Base-by-base conservation (phyloP, 2,888 invertebrate species). In the Yponomeuta malinellus region DNA sequence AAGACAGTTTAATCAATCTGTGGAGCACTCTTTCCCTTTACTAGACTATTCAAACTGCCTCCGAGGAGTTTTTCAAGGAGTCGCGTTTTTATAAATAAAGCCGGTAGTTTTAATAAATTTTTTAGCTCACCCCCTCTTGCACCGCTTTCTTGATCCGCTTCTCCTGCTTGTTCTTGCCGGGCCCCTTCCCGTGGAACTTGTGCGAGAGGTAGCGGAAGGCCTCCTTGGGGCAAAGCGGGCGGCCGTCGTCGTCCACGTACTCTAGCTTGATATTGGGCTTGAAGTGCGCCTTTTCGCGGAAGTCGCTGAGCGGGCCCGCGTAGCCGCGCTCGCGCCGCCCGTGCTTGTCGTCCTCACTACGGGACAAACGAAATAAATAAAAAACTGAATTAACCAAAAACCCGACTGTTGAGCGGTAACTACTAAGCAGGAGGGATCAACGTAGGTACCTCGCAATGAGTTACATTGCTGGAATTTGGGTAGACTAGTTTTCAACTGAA, bases 181-280 rank as follows among this genome's bases (percentile, higher is more conserved):
- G 98, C 2, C 98, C 98, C 92, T 99, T 99, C 71, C 99, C 99
- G 91, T 99, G 99, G 93, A 99, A 99, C 91, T 99, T 98, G 88
- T 99, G 99, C 37, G 98, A 98, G 71, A 99, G 93, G 92, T 98
- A 97, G 76, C 97, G 94, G 91, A 99, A 99, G 69, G 99, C 99
- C 93, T 99, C 99, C 89, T 99, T 99, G 72, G 97, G 95, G 79
- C 96, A 96, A 73, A 99, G 94, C 77, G 97, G 94, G 71, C 97
- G 96, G 0, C 99, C 99, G 81, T 97, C 97, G 83, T 99, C 98
- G 89, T 99, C 99, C 75, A 98, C 97, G 86, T 99, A 99, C 84
- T 99, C 98, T 78, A 99, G 92, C 88, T 98, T 98, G 63, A 99
- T 96, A 85, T 97, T 97, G 1, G 99, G 99, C 81, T 97, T 96